These are phyloP conservation scores for Lampris incognitus DNA, from an alignment of 2,113 vertebrate species.

Conservation along the genomic window DNA sequence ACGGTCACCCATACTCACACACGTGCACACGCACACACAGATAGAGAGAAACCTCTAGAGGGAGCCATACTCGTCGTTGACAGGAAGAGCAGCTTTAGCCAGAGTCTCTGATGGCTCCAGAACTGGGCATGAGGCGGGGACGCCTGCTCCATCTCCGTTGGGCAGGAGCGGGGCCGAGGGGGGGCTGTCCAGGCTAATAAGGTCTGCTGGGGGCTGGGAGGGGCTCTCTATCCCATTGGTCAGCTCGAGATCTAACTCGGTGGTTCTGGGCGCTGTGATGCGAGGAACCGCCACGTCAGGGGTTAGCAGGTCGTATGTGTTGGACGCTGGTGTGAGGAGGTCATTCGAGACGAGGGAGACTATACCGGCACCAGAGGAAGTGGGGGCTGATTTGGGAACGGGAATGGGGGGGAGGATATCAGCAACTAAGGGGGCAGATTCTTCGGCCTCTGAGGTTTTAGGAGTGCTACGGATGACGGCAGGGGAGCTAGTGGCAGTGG, in stretches of 20 bases:
- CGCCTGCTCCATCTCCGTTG: constrained; percentile 93
- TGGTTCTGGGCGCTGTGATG: constrained; percentile 78
- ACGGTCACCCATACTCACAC: constrained; percentile 9
- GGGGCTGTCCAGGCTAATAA: constrained; percentile 84
- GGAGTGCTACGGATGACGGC: constrained; percentile 28
- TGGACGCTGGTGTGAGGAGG: constrained; percentile 2
- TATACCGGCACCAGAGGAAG: background rate
- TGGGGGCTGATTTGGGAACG: background rate
- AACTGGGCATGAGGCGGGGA: constrained; percentile 92
- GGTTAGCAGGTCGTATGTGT: constrained; percentile 70
- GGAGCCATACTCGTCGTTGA: constrained; percentile 93
- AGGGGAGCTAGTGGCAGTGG: constrained; percentile 7
- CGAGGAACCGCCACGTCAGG: constrained; percentile 23
- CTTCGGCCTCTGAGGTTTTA: constrained; percentile 27
- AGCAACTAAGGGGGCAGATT: constrained; percentile 32
- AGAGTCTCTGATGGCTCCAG: constrained; percentile 95
- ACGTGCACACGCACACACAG: constrained; percentile 43
- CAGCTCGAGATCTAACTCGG: constrained; percentile 84
- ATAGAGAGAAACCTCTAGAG: constrained; percentile 83
- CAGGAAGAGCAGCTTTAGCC: constrained; percentile 89
- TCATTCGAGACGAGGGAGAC: background rate
- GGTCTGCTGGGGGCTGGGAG: constrained; percentile 75
- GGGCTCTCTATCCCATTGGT: constrained; percentile 80
- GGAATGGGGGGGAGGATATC: constrained; percentile 51
- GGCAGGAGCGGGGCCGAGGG: constrained; percentile 84